phyloP scores from a whole-genome alignment of 2,888 invertebrate genomes.

The Nipponacmea schrenckii region DNA sequence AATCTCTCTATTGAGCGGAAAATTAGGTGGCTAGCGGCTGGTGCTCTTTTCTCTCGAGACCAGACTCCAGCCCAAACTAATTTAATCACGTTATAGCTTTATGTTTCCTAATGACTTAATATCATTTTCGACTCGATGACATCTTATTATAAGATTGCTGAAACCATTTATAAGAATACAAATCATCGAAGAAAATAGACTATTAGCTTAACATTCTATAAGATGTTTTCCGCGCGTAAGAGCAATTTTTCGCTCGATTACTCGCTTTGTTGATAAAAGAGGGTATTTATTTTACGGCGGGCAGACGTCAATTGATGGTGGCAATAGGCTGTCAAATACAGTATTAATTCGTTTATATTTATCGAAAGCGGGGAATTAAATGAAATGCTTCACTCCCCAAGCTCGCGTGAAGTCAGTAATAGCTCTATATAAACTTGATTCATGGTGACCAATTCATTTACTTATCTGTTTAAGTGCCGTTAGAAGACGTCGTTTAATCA shows the following conservation, averaged over 20 bases:
- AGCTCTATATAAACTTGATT: conserved; percentile 21
- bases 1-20: conserved; percentile 36
- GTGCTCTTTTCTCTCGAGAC: background rate
- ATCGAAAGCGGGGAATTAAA: conserved; percentile 22
- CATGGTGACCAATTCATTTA: conserved; percentile 30
- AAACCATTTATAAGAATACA: conserved; percentile 27
- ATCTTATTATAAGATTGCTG: conserved; percentile 30
- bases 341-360: conserved; percentile 26
- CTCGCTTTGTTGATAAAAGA: conserved; percentile 24
- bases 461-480: conserved; percentile 37
- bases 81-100: conserved; percentile 36
- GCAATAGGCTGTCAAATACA: conserved; percentile 25
- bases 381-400: conserved; percentile 17
- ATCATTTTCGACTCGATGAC: conserved; percentile 29
- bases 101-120: conserved; percentile 28
- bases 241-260: conserved; percentile 33
- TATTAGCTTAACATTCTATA: conserved; percentile 30
- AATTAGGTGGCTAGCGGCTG: conserved; percentile 29
- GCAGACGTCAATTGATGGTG: conserved; percentile 13
- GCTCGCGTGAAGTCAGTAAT: conserved; percentile 17
- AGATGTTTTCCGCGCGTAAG: conserved; percentile 29
- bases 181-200: conserved; percentile 31
- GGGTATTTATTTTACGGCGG: conserved; percentile 22
- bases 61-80: conserved; percentile 16
- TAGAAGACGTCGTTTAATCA: conserved; percentile 33